Evolutionary conservation across 1,140 invertebrate species (phyloP).

Genomic region (Pygmarrhopalites habei): DNA sequence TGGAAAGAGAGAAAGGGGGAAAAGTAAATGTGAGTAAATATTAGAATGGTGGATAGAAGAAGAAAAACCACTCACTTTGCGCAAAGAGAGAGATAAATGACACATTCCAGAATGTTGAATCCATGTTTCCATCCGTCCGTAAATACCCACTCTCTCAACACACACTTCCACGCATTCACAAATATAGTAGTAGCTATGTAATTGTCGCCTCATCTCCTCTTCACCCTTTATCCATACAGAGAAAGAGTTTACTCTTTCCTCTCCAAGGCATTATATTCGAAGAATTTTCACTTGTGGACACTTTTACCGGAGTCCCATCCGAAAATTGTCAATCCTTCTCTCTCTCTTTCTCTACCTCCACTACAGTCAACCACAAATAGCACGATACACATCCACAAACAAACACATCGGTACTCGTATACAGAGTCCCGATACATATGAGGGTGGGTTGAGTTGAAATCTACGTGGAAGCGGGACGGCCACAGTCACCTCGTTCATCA

Average conservation of each 20-base stretch:
- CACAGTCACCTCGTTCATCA: too few species aligned
- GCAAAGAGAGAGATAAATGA: conserved; percentile 37
- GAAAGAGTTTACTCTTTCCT: not conserved
- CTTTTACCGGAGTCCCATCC: not conserved
- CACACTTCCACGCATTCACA: not conserved
- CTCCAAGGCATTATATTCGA: not conserved
- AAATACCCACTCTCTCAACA: not conserved
- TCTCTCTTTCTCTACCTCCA: not conserved
- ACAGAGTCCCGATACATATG: too few species aligned
- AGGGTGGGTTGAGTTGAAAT: too few species aligned
- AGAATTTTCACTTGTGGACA: not conserved
- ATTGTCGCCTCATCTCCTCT: too few species aligned
- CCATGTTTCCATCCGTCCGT: conserved; percentile 14
- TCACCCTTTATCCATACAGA: too few species aligned
- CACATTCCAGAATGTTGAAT: conserved; percentile 34
- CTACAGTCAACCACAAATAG: not conserved
- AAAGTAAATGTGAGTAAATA: not conserved
- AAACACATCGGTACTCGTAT: too few species aligned
- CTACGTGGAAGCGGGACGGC: too few species aligned
- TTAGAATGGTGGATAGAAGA: not conserved
- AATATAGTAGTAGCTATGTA: not conserved
- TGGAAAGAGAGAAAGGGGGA: too few species aligned
- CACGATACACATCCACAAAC: not conserved
- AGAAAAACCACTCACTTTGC: conserved; percentile 26
- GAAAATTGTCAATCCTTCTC: not conserved